These are phyloP conservation scores for Ciconia maguari DNA, from an alignment of 2,113 vertebrate genomes.

Conservation along the genomic window DNA sequence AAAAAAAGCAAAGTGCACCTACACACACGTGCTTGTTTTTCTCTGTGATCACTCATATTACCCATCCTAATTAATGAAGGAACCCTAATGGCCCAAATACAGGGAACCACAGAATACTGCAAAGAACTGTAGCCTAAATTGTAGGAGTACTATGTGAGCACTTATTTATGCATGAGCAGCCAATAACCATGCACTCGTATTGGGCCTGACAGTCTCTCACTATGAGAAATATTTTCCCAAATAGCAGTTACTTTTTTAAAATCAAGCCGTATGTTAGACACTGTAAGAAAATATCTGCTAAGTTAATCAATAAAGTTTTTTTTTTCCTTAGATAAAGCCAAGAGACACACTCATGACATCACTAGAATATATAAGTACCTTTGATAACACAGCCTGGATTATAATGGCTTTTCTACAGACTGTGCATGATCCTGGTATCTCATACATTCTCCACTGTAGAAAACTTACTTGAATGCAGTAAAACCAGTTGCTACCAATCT, in stretches of 20 bases:
- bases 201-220: not conserved
- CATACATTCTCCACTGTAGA: not conserved
- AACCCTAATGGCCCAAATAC: not conserved
- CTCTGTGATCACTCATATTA: not conserved
- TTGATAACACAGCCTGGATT: not conserved
- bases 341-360: not conserved
- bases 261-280: not conserved
- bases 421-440: not conserved
- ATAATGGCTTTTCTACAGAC: not conserved
- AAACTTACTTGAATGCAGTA: not conserved
- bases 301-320: not conserved
- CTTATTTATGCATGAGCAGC: not conserved
- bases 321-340: not conserved
- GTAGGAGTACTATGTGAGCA: not conserved
- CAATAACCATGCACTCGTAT: not conserved
- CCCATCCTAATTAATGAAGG: not conserved
- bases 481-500: not conserved
- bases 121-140: not conserved
- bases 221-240: not conserved
- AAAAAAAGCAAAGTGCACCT: not conserved
- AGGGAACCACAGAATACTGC: not conserved
- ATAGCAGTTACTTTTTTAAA: not conserved
- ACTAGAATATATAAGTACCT: not conserved
- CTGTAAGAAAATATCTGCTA: not conserved
- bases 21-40: not conserved